Evolutionary conservation across 2,113 vertebrate genomes (phyloP).

Genomic region (Nematolebias whitei): DNA sequence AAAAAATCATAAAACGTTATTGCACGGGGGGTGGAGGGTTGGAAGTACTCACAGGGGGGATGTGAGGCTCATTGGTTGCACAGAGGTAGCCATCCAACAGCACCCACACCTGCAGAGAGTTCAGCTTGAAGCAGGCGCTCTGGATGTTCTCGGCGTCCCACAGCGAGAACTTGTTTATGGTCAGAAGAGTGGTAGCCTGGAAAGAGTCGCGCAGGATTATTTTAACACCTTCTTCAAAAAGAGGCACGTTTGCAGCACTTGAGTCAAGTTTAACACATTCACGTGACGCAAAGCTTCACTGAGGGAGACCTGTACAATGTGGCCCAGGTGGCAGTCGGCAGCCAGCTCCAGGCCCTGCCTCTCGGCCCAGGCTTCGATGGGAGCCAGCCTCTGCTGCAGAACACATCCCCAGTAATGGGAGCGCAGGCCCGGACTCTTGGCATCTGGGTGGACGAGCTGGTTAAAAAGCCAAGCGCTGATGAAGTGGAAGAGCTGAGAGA

Average conservation of each 20-base stretch:
- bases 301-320: conserved; percentile 87
- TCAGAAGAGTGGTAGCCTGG: conserved; percentile 91
- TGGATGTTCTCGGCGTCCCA: conserved; percentile 85
- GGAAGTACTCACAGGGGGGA: conserved; percentile 83
- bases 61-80: conserved; percentile 86
- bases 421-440: conserved; percentile 80
- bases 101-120: conserved; percentile 88
- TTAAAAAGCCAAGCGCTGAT: conserved; percentile 96
- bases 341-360: conserved; percentile 94
- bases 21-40: background rate
- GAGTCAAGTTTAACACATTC: no score
- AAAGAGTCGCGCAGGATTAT: conserved; percentile 41
- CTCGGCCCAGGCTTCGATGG: conserved; percentile 93
- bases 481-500: conserved; percentile 95
- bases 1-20: background rate
- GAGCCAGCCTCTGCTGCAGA: conserved; percentile 85
- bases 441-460: conserved; percentile 82
- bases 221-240: conserved; percentile 26
- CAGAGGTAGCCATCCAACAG: conserved; percentile 88
- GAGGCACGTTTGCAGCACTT: conserved; percentile 14
- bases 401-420: conserved; percentile 94
- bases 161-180: conserved; percentile 89
- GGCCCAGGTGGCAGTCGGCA: conserved; percentile 92
- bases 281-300: no score
- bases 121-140: conserved; percentile 91